Conservation (phyloP, 1,140 invertebrate genomes). For the Atopsyche davidsoni region DNA sequence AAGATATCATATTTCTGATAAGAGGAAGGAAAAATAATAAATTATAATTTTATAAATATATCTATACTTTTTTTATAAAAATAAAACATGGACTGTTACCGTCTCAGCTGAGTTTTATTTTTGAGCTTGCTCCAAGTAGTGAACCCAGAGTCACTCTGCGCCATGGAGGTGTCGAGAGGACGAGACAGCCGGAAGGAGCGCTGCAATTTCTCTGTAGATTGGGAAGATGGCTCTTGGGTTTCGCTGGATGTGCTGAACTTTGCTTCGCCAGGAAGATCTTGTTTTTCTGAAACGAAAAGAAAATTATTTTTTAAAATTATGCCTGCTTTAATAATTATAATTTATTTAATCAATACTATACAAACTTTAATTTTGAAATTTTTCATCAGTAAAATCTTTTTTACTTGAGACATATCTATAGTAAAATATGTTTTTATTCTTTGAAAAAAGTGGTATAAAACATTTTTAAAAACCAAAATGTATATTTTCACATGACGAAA, state of each 20-base stretch:
- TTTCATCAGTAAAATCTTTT: too few relatives aligned
- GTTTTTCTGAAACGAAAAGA: constrained; percentile 25
- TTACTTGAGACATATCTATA: too few relatives aligned
- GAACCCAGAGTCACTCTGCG: constrained; percentile 73
- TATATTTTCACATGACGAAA: too few relatives aligned
- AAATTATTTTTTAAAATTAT: too few relatives aligned
- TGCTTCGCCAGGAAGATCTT: constrained; percentile 23
- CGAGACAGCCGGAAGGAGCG: constrained; percentile 26
- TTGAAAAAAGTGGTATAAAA: too few relatives aligned
- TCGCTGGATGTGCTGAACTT: constrained; percentile 23
- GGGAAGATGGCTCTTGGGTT: constrained; percentile 11
- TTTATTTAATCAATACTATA: too few relatives aligned
- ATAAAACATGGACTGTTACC: constrained; percentile 31
- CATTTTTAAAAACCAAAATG: too few relatives aligned
- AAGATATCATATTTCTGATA: neutral
- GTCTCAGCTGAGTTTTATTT: constrained; percentile 45
- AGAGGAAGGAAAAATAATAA: neutral
- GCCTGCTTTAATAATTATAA: too few relatives aligned
- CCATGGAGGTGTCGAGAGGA: constrained; percentile 66
- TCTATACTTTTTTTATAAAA: too few relatives aligned
- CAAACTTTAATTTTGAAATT: too few relatives aligned
- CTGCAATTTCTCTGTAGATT: constrained; percentile 18
- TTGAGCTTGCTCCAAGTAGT: constrained; percentile 81
- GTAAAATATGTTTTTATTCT: too few relatives aligned
- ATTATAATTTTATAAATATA: constrained; percentile 6